Evolutionary conservation across 2,888 invertebrate species (phyloP).

Genomic region (Ornithoptera priamus): DNA sequence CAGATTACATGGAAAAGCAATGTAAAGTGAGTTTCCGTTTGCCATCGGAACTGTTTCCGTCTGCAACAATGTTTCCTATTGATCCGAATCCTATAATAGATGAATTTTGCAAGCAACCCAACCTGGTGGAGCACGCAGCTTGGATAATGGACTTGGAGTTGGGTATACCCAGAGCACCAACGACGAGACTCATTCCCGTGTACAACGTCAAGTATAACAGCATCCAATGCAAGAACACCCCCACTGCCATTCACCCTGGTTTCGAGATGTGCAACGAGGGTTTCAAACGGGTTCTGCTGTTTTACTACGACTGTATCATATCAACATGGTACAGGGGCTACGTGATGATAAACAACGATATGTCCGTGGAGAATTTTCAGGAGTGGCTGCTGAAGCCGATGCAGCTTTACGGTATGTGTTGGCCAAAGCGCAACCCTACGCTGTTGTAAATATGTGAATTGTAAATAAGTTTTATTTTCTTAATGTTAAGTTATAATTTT

Average conservation of each 20-base stretch:
- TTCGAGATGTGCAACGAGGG: conserved; percentile 54
- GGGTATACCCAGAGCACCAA: conserved; percentile 50
- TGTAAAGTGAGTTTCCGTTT: conserved; percentile 50
- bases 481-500: conserved; percentile 12
- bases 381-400: conserved; percentile 56
- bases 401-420: conserved; percentile 62
- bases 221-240: conserved; percentile 56
- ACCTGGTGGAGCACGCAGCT: conserved; percentile 43
- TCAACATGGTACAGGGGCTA: conserved; percentile 61
- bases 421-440: conserved; percentile 44
- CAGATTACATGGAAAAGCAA: conserved; percentile 35
- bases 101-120: conserved; percentile 52
- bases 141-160: conserved; percentile 66
- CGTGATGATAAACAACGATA: conserved; percentile 45
- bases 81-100: conserved; percentile 63
- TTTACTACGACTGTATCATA: conserved; percentile 59
- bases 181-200: conserved; percentile 50
- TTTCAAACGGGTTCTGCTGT: conserved; percentile 51
- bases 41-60: conserved; percentile 56
- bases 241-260: conserved; percentile 57
- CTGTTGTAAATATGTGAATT: too few relatives aligned
- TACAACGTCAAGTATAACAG: conserved; percentile 58
- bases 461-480: too few relatives aligned
- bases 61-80: conserved; percentile 47
- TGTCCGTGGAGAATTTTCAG: conserved; percentile 61